Percentiles rank a stretch among this genome's conserved stretches.
These are phyloP conservation scores for Tetheella fluctuosa DNA, from an alignment of 2,888 invertebrate species.

Conservation along the genomic window DNA sequence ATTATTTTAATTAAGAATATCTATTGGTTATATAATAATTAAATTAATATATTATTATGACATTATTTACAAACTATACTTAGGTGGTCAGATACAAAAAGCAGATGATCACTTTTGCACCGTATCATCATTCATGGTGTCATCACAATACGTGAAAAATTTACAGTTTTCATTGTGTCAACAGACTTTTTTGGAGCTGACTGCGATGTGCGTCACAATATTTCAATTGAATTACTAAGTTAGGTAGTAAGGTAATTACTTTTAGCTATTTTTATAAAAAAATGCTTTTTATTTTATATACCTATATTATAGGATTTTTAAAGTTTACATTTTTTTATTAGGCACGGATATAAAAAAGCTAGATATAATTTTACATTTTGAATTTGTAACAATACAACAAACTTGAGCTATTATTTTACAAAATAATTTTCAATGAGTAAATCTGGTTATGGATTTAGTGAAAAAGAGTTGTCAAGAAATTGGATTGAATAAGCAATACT, in stretches of 20 bases:
- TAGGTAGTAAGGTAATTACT: no score
- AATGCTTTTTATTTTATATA: not conserved
- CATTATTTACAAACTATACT: no score
- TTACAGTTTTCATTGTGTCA: no score
- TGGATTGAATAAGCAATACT: not conserved
- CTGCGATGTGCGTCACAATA: no score
- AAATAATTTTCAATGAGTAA: not conserved
- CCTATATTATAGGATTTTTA: conserved; percentile 7
- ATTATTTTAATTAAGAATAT: conserved; percentile 15
- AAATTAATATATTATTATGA: not conserved
- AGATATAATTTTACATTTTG: not conserved
- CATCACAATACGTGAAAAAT: no score
- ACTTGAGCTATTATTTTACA: conserved; percentile 21
- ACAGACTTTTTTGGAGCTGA: no score
- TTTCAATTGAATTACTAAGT: no score
- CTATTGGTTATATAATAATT: not conserved
- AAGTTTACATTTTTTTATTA: conserved; percentile 10
- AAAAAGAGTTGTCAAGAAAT: not conserved
- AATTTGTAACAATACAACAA: conserved; percentile 2
- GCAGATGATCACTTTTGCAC: no score
- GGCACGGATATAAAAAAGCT: conserved; percentile 18
- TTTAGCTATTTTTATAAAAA: no score
- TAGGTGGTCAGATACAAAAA: no score
- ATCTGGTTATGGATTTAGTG: not conserved
- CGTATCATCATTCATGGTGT: no score